Base-by-base conservation (phyloP, 2,113 vertebrate species). In the Thamnaconus septentrionalis region DNA sequence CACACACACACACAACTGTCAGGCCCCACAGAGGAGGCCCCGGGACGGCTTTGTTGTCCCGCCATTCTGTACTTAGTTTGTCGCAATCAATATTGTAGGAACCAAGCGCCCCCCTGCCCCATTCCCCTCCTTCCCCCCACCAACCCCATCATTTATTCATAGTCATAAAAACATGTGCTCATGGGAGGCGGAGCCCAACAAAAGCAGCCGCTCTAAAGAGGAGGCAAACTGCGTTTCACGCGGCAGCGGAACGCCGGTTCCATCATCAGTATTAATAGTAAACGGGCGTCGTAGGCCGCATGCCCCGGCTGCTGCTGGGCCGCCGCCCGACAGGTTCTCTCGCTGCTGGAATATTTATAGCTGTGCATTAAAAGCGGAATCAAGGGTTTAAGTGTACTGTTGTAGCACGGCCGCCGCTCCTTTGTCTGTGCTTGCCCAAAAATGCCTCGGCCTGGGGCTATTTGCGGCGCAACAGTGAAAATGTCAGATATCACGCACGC, bases 371-470 rank as follows among this genome's bases (percentile, higher is more conserved):
- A 90, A 89, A 81, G 79, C 82, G 81, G 87, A 90, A 90, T 92
- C 88, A 86, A 71, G 85, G 87, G 82, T 91, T 89, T 89, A 90
- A 87, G 82, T 88, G 87, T 89, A 82, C 86, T 80, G 59, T 90
- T 90, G 84, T 86, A 85, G 83, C 88, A 89, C 69, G 55, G 57
- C 85, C 67, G 69, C 84, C 61, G 85, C 41, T 87, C 85, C 85
- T 90, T 88, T 92, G 91, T 91, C 82, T 77, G 85, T 89, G 85
- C 91, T 87, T 90, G 91, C 90, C 89, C 85, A 91, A 91, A 92
- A 90, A 91, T 91, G 85, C 73, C 81, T 78, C 48, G 62, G 18
- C 89, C 85, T 40, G 7, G 56, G 83, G 91, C 85, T 86, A 84
- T 86, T 82, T 86, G 80, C 76, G 83, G 82, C 74, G 74, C 76